Conservation (phyloP, 1,140 invertebrate species). For the Phthorimaea operculella region DNA sequence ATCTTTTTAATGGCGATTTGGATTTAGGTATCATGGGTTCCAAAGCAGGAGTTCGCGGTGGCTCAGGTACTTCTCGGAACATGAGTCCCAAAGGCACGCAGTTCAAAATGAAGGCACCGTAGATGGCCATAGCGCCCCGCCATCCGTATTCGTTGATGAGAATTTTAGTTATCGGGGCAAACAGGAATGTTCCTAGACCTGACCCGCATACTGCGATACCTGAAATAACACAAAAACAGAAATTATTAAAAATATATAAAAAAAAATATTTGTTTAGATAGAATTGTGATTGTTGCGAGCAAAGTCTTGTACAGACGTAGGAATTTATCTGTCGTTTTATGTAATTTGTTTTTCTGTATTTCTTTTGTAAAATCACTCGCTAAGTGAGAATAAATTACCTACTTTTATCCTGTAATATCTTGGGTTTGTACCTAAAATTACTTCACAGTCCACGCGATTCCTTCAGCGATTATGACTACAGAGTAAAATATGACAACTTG, state of each 20-base stretch:
- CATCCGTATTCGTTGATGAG: constrained; percentile 75
- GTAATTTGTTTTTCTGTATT: too few relatives aligned
- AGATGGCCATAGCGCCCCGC: constrained; percentile 82
- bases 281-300: too few relatives aligned
- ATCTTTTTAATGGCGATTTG: constrained; percentile 61
- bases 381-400: too few relatives aligned
- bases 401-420: too few relatives aligned
- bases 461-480: too few relatives aligned
- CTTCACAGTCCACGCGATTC: too few relatives aligned
- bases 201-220: constrained; percentile 94
- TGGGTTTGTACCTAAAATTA: too few relatives aligned
- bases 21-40: constrained; percentile 55
- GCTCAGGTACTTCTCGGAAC: constrained; percentile 74
- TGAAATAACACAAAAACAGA: constrained; percentile 27
- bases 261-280: too few relatives aligned
- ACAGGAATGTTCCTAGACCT: constrained; percentile 86
- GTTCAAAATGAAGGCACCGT: constrained; percentile 82
- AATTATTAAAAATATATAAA: not conserved
- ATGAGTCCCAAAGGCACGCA: constrained; percentile 87
- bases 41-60: constrained; percentile 46
- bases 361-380: too few relatives aligned
- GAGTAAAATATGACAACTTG: too few relatives aligned
- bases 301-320: too few relatives aligned
- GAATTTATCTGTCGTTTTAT: too few relatives aligned
- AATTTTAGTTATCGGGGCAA: constrained; percentile 80